phyloP scores from a whole-genome alignment of 2,888 invertebrate species.

The Hydropsyche betteni region DNA sequence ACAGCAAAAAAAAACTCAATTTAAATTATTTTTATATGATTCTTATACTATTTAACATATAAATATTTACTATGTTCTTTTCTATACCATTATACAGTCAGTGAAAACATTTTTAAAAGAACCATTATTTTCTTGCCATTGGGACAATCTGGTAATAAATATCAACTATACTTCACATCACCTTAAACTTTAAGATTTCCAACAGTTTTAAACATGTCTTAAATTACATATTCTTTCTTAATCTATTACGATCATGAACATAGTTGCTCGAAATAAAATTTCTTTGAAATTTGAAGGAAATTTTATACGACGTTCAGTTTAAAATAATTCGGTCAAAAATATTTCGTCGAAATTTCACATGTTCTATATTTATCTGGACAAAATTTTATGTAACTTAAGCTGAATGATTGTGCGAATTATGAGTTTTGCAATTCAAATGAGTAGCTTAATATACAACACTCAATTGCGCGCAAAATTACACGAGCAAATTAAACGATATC shows the following conservation, averaged over 20 bases:
- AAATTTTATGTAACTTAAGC: slow-evolving; percentile 2
- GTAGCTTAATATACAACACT: slow-evolving; percentile 20
- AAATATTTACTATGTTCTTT: no score
- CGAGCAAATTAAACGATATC: slow-evolving; percentile 28
- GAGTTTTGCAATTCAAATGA: slow-evolving; percentile 32
- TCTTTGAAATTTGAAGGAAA: background rate
- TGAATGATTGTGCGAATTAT: slow-evolving; percentile 25
- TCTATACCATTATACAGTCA: no score
- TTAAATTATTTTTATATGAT: no score
- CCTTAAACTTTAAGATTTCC: background rate
- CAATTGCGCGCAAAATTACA: slow-evolving; percentile 29
- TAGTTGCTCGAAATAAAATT: no score
- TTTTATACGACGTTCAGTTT: background rate
- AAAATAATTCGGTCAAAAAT: background rate
- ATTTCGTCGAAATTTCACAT: no score
- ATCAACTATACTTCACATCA: background rate
- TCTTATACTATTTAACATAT: no score
- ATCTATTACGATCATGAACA: no score
- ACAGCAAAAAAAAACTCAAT: no score
- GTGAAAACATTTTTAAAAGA: no score
- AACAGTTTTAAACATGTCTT: background rate
- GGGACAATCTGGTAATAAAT: no score
- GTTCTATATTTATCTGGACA: slow-evolving; percentile 1
- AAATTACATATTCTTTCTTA: no score
- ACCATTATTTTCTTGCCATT: no score